Percentiles rank a stretch among this genome's conserved stretches.
Evolutionary conservation across 1,140 invertebrate genomes (phyloP).

Genomic region (Diorhabda carinulata): DNA sequence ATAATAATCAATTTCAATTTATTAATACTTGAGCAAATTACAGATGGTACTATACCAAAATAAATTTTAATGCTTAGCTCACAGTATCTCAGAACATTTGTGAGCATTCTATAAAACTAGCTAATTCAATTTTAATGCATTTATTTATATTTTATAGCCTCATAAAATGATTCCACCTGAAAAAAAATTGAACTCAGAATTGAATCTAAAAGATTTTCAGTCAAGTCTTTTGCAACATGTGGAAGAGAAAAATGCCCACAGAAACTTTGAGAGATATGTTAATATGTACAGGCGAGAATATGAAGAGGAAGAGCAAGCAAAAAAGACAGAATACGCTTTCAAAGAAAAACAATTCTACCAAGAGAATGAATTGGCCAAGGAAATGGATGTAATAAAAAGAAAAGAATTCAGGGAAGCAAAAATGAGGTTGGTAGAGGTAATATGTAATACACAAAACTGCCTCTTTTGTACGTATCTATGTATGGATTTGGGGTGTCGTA

Average conservation of each 20-base stretch:
- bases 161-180: not conserved
- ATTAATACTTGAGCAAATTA: too few species aligned
- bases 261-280: constrained; percentile 34
- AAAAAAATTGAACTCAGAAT: not conserved
- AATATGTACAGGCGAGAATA: constrained; percentile 33
- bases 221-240: constrained; percentile 14
- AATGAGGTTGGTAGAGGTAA: constrained; percentile 25
- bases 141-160: too few species aligned
- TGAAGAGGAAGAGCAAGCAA: constrained; percentile 27
- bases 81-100: too few species aligned
- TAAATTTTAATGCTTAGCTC: too few species aligned
- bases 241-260: constrained; percentile 34
- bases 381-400: constrained; percentile 38
- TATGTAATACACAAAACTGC: too few species aligned
- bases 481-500: too few species aligned
- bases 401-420: constrained; percentile 37
- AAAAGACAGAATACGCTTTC: constrained; percentile 22
- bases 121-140: too few species aligned
- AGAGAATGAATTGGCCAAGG: constrained; percentile 36
- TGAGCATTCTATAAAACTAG: too few species aligned
- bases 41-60: too few species aligned
- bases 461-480: too few species aligned
- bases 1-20: too few species aligned
- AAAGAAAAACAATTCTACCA: constrained; percentile 28
- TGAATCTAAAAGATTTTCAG: not conserved